A percentile compares a stretch with the other conserved stretches of the same genome.
Conservation (phyloP, 1,140 invertebrate genomes). For the Metaphire vulgaris region DNA sequence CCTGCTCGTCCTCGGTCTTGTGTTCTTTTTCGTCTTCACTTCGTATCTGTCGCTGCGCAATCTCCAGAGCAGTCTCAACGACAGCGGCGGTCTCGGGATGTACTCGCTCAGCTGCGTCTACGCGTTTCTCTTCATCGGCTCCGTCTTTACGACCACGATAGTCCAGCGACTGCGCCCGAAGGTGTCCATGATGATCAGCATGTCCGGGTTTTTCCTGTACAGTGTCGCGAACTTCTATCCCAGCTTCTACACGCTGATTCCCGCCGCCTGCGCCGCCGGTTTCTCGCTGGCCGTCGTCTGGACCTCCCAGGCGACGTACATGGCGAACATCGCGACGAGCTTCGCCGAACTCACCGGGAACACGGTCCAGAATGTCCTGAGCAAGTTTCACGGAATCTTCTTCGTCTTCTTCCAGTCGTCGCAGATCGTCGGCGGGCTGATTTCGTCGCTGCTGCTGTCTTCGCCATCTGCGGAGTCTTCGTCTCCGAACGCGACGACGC, state of each 20-base stretch:
- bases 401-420: slow-evolving; percentile 39
- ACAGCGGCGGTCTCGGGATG: slow-evolving; percentile 31
- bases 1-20: background rate
- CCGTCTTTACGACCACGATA: slow-evolving; percentile 37
- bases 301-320: slow-evolving; percentile 39
- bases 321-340: slow-evolving; percentile 37
- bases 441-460: slow-evolving; percentile 36
- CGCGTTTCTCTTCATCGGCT: slow-evolving; percentile 34
- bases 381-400: slow-evolving; percentile 42
- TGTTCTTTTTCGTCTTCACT: slow-evolving; percentile 19
- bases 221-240: slow-evolving; percentile 40
- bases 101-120: slow-evolving; percentile 20
- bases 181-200: slow-evolving; percentile 13
- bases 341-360: slow-evolving; percentile 34
- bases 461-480: background rate
- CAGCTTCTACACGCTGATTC: slow-evolving; percentile 37
- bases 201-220: slow-evolving; percentile 35
- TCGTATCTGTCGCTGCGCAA: slow-evolving; percentile 17
- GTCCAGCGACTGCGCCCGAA: slow-evolving; percentile 39
- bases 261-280: slow-evolving; percentile 37
- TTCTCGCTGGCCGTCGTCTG: slow-evolving; percentile 37
- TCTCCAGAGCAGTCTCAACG: slow-evolving; percentile 26
- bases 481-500: background rate
- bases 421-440: slow-evolving; percentile 39
- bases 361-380: slow-evolving; percentile 35